Base-by-base conservation (phyloP, 2,888 invertebrate species). In the Agrochola lychnidis region DNA sequence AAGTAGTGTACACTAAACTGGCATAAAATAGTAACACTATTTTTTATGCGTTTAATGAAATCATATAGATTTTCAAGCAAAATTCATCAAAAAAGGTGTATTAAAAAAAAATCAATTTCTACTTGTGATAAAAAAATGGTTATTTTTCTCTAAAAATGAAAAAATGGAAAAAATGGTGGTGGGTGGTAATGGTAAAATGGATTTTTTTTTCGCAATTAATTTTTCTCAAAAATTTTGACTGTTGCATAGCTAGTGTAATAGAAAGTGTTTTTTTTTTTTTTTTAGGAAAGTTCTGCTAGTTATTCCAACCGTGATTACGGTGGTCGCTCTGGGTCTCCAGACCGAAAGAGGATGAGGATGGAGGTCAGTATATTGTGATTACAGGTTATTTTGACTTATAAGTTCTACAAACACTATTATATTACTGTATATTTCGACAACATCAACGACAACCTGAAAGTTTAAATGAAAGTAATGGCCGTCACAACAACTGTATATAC, bases 311-410 rank as follows among this genome's bases (percentile, higher is more conserved):
- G 97, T 82, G 97, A 97, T 77, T 97, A 97, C 92, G 96, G 96
- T 85, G 94, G 96, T 80, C 95, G 97, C 82, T 95, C 97, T 83
- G 96, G 97, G 82, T 97, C 97, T 73, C 97, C 97, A 67, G 97
- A 97, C 68, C 95, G 97, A 76, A 97, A 97, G 92, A 95, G 97
- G 92, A 96, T 97, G 94, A 97, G 97, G 90, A 95, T 97, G 87
- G 97, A 97, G 97, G 97, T 97, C 89, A 94, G 96, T 95, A 90
- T 85, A 70, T 76, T 76, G 71, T 73, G 70, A 66, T 78, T 76
- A 56, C 73, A 84, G 73, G 51, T 63, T 72, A 68, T 73, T 81
- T 73, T 70, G 30, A 64, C 61, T 85, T 62, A 61, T 67, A 72
- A 64, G 61, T 57, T 79, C 53, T 56, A 79, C 56, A 68, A 71